Conservation (phyloP, 2,888 invertebrate species). For the Lacanobia wlatinum region DNA sequence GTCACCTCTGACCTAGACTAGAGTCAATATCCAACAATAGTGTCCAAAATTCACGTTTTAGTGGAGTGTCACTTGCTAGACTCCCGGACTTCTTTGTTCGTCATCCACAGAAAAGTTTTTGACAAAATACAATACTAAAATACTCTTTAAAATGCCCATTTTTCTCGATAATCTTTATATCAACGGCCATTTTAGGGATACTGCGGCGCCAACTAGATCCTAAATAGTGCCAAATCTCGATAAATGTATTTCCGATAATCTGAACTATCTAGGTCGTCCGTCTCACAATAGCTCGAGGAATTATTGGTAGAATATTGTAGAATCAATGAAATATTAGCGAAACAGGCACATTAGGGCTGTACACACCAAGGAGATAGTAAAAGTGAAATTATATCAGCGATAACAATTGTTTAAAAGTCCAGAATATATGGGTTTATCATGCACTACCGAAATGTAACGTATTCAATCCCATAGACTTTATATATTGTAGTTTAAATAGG, state of each 20-base stretch:
- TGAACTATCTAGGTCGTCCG: constrained; percentile 69
- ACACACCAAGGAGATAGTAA: too few species aligned
- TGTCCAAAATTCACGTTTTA: not conserved
- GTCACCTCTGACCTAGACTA: too few species aligned
- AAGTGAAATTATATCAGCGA: too few species aligned
- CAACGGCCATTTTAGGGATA: constrained; percentile 86
- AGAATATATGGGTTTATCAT: too few species aligned
- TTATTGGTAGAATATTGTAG: constrained; percentile 19
- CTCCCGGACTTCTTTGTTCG: too few species aligned
- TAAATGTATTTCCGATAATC: constrained; percentile 79
- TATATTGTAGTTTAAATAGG: too few species aligned
- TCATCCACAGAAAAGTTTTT: not conserved
- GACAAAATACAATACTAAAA: not conserved
- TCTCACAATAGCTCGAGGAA: constrained; percentile 73
- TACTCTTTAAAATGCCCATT: not conserved
- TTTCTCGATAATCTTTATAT: constrained; percentile 37
- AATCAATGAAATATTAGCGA: constrained; percentile 11
- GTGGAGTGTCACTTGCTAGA: not conserved
- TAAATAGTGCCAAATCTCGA: constrained; percentile 87
- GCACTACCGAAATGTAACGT: too few species aligned
- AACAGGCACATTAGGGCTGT: not conserved
- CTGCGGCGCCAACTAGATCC: constrained; percentile 85
- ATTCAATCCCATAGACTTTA: too few species aligned
- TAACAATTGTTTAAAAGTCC: too few species aligned
- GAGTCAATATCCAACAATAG: too few species aligned